Percentiles rank a stretch among this genome's conserved stretches.
phyloP scores from a whole-genome alignment of 2,113 vertebrate species.

The Galeopterus variegatus region DNA sequence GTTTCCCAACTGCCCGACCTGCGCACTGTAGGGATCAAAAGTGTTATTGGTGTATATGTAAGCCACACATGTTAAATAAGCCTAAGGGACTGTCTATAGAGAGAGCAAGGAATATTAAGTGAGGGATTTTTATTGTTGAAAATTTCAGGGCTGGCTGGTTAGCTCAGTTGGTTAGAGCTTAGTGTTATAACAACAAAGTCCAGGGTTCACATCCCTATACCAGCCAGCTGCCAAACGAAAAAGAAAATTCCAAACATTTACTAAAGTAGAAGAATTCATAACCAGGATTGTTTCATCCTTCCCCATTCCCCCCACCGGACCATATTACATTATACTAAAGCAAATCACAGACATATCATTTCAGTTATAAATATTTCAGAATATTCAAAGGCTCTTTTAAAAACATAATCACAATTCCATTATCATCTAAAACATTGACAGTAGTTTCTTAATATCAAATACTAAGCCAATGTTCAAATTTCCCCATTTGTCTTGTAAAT shows the following conservation, averaged over 20 bases:
- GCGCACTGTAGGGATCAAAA: not conserved
- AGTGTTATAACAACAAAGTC: too few relatives aligned
- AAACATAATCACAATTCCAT: constrained; percentile 1
- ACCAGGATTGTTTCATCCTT: not conserved
- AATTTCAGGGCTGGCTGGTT: not conserved
- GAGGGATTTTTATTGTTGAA: not conserved
- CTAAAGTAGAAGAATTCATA: not conserved
- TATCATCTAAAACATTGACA: not conserved
- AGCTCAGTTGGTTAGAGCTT: too few relatives aligned
- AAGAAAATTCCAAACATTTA: not conserved
- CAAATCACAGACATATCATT: not conserved
- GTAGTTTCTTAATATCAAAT: constrained; percentile 4
- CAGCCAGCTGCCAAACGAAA: too few relatives aligned
- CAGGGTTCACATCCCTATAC: too few relatives aligned
- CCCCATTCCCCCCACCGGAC: not conserved
- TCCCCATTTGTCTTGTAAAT: not conserved
- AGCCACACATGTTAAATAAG: not conserved
- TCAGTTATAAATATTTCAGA: constrained; percentile 27
- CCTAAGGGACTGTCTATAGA: not conserved
- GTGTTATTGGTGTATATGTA: not conserved
- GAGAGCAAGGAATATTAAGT: not conserved
- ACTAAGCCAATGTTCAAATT: not conserved
- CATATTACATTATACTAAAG: not conserved
- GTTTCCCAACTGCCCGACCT: not conserved
- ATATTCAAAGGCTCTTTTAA: not conserved